phyloP scores from a whole-genome alignment of 2,888 invertebrate species.

The Apamea crenata region DNA sequence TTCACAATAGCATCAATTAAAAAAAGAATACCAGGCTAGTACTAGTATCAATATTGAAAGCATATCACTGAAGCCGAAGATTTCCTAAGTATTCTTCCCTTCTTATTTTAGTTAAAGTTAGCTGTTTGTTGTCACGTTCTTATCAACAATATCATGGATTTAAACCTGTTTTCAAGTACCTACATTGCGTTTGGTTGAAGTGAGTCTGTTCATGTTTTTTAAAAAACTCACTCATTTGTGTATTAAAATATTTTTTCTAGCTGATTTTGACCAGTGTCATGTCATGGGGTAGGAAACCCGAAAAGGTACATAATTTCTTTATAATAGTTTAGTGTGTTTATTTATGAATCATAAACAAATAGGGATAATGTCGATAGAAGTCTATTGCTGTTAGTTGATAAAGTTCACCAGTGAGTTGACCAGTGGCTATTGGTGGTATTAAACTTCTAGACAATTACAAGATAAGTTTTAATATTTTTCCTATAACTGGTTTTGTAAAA shows the following conservation, averaged over 20 bases:
- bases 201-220: conserved; percentile 29
- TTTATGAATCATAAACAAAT: no score
- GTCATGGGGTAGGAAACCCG: background rate
- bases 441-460: background rate
- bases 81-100: background rate
- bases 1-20: background rate
- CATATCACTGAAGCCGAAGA: background rate
- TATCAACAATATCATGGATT: conserved; percentile 4
- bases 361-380: conserved; percentile 1
- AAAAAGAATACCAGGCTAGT: background rate
- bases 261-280: background rate
- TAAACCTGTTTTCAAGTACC: background rate
- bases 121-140: background rate
- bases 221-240: conserved; percentile 12
- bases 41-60: conserved; percentile 1
- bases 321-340: no score
- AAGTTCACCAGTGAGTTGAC: no score
- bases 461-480: background rate
- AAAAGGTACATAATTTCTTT: background rate
- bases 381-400: background rate
- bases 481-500: background rate
- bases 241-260: background rate
- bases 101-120: background rate
- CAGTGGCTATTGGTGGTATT: background rate
- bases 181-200: background rate